phyloP scores from a whole-genome alignment of 1,140 invertebrate genomes.

The Delia radicum region DNA sequence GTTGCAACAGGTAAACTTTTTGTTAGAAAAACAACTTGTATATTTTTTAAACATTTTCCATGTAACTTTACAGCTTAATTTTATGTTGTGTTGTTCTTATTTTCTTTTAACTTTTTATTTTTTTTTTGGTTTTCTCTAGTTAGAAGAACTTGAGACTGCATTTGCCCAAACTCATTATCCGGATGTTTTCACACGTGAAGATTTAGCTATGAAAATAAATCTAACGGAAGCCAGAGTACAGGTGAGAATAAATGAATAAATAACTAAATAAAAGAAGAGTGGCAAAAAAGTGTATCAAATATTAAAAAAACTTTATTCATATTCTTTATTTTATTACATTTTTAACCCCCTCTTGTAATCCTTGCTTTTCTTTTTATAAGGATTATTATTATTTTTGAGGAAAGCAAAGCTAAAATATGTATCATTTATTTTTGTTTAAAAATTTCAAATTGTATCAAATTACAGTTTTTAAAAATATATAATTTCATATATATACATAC shows the following conservation, averaged over 20 bases:
- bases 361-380: no score
- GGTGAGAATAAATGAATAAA: constrained; percentile 61
- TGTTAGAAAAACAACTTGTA: constrained; percentile 21
- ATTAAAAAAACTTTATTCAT: no score
- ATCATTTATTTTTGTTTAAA: neutral
- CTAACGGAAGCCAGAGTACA: constrained; percentile 96
- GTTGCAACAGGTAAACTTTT: constrained; percentile 91
- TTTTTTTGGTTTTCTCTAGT: constrained; percentile 45
- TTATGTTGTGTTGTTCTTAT: neutral
- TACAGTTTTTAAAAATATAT: constrained; percentile 36
- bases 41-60: neutral
- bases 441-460: constrained; percentile 47
- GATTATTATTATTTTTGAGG: neutral
- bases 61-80: neutral
- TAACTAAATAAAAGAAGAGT: constrained; percentile 32
- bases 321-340: constrained; percentile 1
- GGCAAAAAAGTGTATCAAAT: constrained; percentile 33
- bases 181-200: constrained; percentile 95
- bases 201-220: constrained; percentile 97
- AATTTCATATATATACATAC: no score
- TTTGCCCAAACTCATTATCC: constrained; percentile 98
- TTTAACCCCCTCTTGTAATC: no score
- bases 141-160: constrained; percentile 95
- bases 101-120: neutral
- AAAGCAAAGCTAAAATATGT: constrained; percentile 11